Conservation (phyloP, 1,140 invertebrate genomes). For the Zaprionus ornatus region DNA sequence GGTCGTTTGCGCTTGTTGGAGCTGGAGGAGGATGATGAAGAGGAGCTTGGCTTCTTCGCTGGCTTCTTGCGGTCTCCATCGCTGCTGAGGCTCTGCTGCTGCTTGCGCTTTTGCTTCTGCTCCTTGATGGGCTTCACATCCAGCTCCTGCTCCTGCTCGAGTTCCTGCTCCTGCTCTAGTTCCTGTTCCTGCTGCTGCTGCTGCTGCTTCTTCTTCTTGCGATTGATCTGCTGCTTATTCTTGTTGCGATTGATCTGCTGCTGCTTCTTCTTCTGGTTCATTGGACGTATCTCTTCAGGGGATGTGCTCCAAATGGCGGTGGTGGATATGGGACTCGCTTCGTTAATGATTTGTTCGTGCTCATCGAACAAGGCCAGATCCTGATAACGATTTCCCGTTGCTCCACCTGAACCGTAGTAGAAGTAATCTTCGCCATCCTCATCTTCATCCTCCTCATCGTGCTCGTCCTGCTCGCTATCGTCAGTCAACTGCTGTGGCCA, state of each 20-base stretch:
- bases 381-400: slow-evolving; percentile 20
- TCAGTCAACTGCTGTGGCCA: slow-evolving; percentile 15
- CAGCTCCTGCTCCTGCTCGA: slow-evolving; percentile 20
- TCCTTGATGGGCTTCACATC: slow-evolving; percentile 11
- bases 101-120: slow-evolving; percentile 29
- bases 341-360: slow-evolving; percentile 34
- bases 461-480: not conserved
- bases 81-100: slow-evolving; percentile 34
- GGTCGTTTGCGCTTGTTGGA: slow-evolving; percentile 17
- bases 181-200: not conserved
- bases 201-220: slow-evolving; percentile 21
- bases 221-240: slow-evolving; percentile 13
- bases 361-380: slow-evolving; percentile 53
- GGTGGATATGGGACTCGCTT: slow-evolving; percentile 46
- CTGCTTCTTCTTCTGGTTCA: slow-evolving; percentile 40
- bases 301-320: slow-evolving; percentile 66
- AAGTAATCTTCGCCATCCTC: slow-evolving; percentile 47
- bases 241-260: slow-evolving; percentile 8
- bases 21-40: slow-evolving; percentile 19
- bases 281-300: slow-evolving; percentile 44
- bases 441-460: slow-evolving; percentile 34
- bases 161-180: slow-evolving; percentile 9
- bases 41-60: slow-evolving; percentile 15
- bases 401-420: slow-evolving; percentile 36
- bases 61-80: slow-evolving; percentile 10